Percentiles rank a stretch among this genome's conserved stretches.
Evolutionary conservation across 30 jellyfish, hydroid and myxozoan genomes (phyloP).

Genomic region (Catostylus mosaicus): DNA sequence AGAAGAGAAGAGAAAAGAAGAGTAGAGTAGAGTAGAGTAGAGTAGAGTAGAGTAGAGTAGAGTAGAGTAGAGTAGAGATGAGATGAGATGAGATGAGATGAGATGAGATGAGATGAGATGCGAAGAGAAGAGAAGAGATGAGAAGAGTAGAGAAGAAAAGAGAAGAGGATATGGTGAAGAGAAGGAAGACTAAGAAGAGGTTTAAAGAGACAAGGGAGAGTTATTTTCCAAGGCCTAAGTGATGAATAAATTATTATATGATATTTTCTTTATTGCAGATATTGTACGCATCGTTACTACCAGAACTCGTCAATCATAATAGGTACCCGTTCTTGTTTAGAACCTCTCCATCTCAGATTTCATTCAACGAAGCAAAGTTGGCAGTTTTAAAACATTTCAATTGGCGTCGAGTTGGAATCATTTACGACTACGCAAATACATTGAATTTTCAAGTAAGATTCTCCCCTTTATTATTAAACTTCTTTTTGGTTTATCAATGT

Average conservation of each 20-base stretch:
- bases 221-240: too few relatives aligned
- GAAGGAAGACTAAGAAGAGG: neutral
- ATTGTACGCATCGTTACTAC: constrained; percentile 79
- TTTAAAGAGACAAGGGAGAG: neutral
- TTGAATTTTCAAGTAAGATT: constrained; percentile 70
- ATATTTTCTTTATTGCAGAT: constrained; percentile 38
- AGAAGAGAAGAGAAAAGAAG: too few relatives aligned
- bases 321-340: constrained; percentile 69
- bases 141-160: too few relatives aligned
- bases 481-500: neutral
- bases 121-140: too few relatives aligned
- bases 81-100: too few relatives aligned
- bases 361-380: constrained; percentile 72
- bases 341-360: constrained; percentile 81
- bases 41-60: too few relatives aligned
- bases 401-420: constrained; percentile 84
- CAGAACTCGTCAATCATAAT: constrained; percentile 58
- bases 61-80: too few relatives aligned
- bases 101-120: too few relatives aligned
- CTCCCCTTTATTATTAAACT: neutral
- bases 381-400: constrained; percentile 65
- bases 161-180: too few relatives aligned
- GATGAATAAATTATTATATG: too few relatives aligned
- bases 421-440: constrained; percentile 68
- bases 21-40: too few relatives aligned